Evolutionary conservation across 2,797 vertebrate species (phyloP).

Genomic region (Podargus strigoides): DNA sequence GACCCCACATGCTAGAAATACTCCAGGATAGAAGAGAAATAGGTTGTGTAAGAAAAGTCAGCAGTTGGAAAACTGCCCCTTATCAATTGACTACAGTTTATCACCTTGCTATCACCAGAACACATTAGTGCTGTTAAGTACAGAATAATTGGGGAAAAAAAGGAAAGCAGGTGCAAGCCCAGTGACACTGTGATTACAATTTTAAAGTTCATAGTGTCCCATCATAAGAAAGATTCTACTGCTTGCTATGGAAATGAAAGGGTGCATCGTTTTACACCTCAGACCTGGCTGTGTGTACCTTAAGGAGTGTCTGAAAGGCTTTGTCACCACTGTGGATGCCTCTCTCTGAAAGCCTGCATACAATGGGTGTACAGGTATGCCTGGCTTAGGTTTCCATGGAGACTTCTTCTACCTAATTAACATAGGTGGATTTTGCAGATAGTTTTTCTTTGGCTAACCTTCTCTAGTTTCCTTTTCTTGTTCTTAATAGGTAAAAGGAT

Average conservation of each 20-base stretch:
- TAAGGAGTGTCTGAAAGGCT: not conserved
- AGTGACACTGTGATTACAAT: not conserved
- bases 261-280: not conserved
- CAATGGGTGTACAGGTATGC: not conserved
- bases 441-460: not conserved
- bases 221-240: not conserved
- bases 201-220: not conserved
- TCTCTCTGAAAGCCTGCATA: not conserved
- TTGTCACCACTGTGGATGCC: not conserved
- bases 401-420: constrained; percentile 39
- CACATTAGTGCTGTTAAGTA: not conserved
- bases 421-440: not conserved
- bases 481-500: not conserved
- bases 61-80: not conserved
- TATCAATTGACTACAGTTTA: not conserved
- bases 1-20: not conserved
- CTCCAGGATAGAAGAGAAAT: not conserved
- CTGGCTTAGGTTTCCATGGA: constrained; percentile 65
- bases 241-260: not conserved
- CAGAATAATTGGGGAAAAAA: not conserved
- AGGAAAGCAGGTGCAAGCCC: not conserved
- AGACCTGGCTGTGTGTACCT: not conserved
- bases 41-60: not conserved
- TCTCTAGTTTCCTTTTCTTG: not conserved
- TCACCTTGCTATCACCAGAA: not conserved